Conservation (phyloP, 2,888 invertebrate species). For the Bugula neritina region DNA sequence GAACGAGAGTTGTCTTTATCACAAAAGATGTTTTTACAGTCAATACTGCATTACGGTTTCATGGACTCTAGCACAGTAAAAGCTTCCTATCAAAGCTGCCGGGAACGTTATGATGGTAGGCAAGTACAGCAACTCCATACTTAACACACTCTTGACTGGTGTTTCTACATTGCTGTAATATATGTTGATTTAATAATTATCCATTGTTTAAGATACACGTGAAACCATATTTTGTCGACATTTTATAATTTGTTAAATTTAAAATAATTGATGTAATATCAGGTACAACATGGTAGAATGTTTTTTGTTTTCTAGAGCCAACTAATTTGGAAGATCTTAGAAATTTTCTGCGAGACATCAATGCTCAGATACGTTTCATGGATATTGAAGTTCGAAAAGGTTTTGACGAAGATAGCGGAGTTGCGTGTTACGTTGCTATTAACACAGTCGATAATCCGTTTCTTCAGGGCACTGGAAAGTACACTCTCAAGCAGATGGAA, state of each 20-base stretch:
- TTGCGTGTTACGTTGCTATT: conserved; percentile 44
- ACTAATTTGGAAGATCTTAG: conserved; percentile 32
- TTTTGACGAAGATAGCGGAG: conserved; percentile 44
- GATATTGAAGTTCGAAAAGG: conserved; percentile 49
- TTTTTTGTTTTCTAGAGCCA: neutral
- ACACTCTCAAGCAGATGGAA: neutral
- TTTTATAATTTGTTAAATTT: no score
- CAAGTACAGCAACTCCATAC: no score
- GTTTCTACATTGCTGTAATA: no score
- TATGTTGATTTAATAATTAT: no score
- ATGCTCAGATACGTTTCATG: conserved; percentile 39
- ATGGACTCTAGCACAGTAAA: conserved; percentile 19
- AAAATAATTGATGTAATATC: no score
- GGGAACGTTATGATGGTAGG: neutral
- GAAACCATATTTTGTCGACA: no score
- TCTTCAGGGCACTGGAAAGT: conserved; percentile 1
- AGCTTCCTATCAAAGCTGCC: neutral
- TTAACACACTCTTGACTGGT: no score
- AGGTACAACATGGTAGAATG: no score
- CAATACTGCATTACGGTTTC: neutral
- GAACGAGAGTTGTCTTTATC: neutral
- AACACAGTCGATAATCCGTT: conserved; percentile 28
- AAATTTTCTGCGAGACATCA: conserved; percentile 42
- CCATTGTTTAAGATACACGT: no score
- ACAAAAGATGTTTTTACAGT: conserved; percentile 22